These are phyloP conservation scores for Sinhomidia bicolor DNA, from an alignment of 2,888 invertebrate species.

Conservation along the genomic window DNA sequence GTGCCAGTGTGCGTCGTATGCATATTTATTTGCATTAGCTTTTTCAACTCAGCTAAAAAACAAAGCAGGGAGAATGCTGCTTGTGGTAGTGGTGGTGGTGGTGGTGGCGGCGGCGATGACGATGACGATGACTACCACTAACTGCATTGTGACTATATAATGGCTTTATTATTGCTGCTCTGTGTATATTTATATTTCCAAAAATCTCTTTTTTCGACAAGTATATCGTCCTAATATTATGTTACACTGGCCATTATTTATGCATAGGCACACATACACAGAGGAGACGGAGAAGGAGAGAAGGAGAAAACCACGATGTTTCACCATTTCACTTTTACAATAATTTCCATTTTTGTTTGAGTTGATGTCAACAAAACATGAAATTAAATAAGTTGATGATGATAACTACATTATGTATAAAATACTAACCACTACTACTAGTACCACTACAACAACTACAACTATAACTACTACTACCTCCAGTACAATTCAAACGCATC, in stretches of 20 bases:
- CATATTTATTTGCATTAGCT: slow-evolving; percentile 36
- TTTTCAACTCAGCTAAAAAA: slow-evolving; percentile 37
- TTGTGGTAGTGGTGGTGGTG: background rate
- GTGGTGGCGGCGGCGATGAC: background rate
- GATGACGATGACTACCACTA: background rate
- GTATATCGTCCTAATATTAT: slow-evolving; percentile 29
- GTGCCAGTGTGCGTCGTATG: background rate
- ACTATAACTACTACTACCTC: background rate
- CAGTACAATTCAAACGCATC: no score
- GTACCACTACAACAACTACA: background rate
- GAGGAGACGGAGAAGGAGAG: no score
- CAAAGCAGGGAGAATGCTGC: background rate
- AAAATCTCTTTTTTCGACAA: background rate
- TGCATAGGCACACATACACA: background rate
- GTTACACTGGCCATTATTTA: slow-evolving; percentile 38
- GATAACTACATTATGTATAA: slow-evolving; percentile 55
- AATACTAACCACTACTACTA: no score
- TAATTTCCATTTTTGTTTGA: slow-evolving; percentile 71
- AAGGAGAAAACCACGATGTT: slow-evolving; percentile 3
- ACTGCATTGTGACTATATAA: slow-evolving; percentile 1
- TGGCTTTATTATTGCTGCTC: background rate
- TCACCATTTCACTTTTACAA: slow-evolving; percentile 58
- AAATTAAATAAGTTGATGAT: slow-evolving; percentile 67
- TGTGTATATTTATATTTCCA: slow-evolving; percentile 8
- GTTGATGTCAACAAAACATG: slow-evolving; percentile 72